Evolutionary conservation across 2,113 vertebrate species (phyloP).

Genomic region (Campylomormyrus numenius): DNA sequence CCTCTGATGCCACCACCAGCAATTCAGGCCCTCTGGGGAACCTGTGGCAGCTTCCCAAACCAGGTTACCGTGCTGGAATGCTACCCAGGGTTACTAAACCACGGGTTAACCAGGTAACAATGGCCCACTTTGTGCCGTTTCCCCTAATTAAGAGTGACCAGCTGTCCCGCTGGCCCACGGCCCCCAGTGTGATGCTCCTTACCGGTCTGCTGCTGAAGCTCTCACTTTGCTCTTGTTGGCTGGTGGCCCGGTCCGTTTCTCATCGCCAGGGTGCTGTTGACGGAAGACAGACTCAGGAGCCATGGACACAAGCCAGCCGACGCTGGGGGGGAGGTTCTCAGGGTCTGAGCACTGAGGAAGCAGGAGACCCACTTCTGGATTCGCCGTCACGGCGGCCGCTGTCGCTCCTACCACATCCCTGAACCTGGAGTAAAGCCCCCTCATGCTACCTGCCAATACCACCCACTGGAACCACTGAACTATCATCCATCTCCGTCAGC

Average conservation of each 20-base stretch:
- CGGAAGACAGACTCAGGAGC: neutral
- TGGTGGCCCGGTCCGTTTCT: slow-evolving; percentile 56
- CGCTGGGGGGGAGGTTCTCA: neutral
- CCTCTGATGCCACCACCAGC: neutral
- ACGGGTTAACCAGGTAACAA: neutral
- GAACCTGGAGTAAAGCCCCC: neutral
- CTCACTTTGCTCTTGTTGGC: slow-evolving; percentile 62
- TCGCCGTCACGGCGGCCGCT: neutral
- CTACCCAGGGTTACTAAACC: neutral
- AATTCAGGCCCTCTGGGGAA: neutral
- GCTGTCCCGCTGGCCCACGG: neutral
- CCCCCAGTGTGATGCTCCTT: slow-evolving; percentile 18
- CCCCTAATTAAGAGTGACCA: neutral
- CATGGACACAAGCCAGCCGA: neutral
- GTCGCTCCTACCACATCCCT: neutral
- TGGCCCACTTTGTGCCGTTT: neutral
- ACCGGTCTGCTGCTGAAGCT: slow-evolving; percentile 63
- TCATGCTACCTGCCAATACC: neutral
- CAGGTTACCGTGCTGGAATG: neutral
- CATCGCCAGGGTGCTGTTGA: slow-evolving; percentile 53
- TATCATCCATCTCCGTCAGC: neutral
- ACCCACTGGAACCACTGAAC: neutral
- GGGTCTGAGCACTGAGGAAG: neutral
- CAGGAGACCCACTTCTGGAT: neutral
- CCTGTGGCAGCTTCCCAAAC: neutral